These are phyloP conservation scores for Drosophila longiperda DNA, from an alignment of 2,888 invertebrate genomes.

Conservation along the genomic window DNA sequence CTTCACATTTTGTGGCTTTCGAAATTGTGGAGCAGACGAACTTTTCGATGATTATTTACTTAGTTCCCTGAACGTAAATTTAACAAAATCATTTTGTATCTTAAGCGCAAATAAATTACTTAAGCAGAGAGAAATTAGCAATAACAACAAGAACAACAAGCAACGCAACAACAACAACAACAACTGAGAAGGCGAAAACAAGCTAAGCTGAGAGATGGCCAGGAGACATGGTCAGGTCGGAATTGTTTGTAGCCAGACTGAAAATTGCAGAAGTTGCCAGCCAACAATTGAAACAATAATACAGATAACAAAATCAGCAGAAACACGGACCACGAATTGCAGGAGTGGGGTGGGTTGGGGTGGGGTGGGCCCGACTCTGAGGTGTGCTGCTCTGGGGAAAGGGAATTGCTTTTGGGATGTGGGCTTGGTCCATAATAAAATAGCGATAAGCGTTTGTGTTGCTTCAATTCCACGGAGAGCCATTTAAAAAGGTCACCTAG, in stretches of 20 bases:
- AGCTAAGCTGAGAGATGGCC: slow-evolving; percentile 37
- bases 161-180: slow-evolving; percentile 24
- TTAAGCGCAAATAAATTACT: slow-evolving; percentile 77
- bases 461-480: slow-evolving; percentile 70
- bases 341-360: neutral
- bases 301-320: slow-evolving; percentile 42
- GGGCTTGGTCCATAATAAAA: slow-evolving; percentile 64
- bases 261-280: slow-evolving; percentile 53
- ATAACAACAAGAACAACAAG: slow-evolving; percentile 20
- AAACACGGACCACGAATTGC: neutral
- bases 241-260: slow-evolving; percentile 52
- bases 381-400: slow-evolving; percentile 32
- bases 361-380: slow-evolving; percentile 13
- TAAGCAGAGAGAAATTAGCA: slow-evolving; percentile 52
- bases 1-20: slow-evolving; percentile 77
- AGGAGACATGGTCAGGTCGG: slow-evolving; percentile 47
- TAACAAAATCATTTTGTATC: slow-evolving; percentile 72
- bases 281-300: slow-evolving; percentile 63
- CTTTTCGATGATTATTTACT: slow-evolving; percentile 72
- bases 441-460: slow-evolving; percentile 68
- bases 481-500: slow-evolving; percentile 75
- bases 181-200: slow-evolving; percentile 26
- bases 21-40: slow-evolving; percentile 39
- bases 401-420: slow-evolving; percentile 14
- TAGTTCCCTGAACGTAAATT: slow-evolving; percentile 72